Base-by-base conservation (phyloP, 2,113 vertebrate species). In the Pangasianodon gigas region DNA sequence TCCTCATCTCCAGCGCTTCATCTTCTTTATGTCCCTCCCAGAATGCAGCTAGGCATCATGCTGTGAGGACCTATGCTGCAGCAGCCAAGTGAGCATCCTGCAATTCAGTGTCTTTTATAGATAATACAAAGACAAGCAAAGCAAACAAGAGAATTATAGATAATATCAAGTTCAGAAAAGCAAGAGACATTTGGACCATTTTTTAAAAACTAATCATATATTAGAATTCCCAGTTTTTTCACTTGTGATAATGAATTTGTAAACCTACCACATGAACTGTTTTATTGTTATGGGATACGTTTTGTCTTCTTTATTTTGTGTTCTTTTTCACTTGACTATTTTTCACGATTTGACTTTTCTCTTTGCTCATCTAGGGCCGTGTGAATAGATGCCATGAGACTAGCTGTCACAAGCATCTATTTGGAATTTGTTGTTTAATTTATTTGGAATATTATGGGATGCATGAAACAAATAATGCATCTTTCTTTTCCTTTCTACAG, bases 11-110 rank as follows among this genome's bases (percentile, higher is more conserved):
- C 9, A 44, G 87, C 0, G 60, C 82, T 85, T 82, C 92, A 3
- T 29, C 77, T 48, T 80, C 51, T 88, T 46, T 84, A 0, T 88
- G 69, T 1, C 32, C 54, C 11, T 90, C 89, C 2, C 90, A 87
- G 2, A 74, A 74, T 11, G 67, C 87, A 52, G 62, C 52, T 0
- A 90, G 88, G 84, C 91, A 71, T 41, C 26, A 93, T 1, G 91
- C 93, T 2, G 54, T 91, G 84, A 95, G 96, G 89, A 93, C 92
- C 0, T 94, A 96, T 21, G 95, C 95, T 29, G 95, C 94, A 24
- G 95, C 93, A 29, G 89, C 90, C 71, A 95, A 87, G 96, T 97
- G 90, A 95, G 93, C 93, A 86, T 29, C 18, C 6, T 56, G 9
- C 21, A 67, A 8, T 24, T 51, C 16, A 32, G 32, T 81, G 29